A percentile compares a stretch with the other conserved stretches of the same genome.
These are phyloP conservation scores for Perccottus glenii DNA, from an alignment of 2,113 vertebrate species.

Conservation along the genomic window DNA sequence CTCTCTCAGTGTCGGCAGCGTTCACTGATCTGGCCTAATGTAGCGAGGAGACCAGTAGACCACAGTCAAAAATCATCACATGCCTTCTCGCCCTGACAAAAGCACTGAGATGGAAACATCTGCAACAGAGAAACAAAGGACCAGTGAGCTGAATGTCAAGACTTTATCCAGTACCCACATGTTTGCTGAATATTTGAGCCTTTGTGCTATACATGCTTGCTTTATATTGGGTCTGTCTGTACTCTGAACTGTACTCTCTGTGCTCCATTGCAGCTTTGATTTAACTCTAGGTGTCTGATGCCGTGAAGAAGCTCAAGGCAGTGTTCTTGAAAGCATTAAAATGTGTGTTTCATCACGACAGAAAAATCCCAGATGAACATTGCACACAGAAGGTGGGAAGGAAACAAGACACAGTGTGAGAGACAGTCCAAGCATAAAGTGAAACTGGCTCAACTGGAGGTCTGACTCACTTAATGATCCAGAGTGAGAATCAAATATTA, in stretches of 20 bases:
- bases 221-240: neutral
- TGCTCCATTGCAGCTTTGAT: constrained; percentile 38
- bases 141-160: constrained; percentile 7
- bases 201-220: neutral
- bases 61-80: constrained; percentile 24
- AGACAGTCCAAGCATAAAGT: neutral
- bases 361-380: constrained; percentile 39
- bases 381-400: constrained; percentile 42
- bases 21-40: constrained; percentile 45
- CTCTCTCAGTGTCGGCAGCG: constrained; percentile 42
- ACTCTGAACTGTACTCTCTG: constrained; percentile 1
- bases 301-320: constrained; percentile 38
- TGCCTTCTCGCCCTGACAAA: constrained; percentile 11
- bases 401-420: constrained; percentile 5
- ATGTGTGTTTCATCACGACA: constrained; percentile 54
- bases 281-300: constrained; percentile 43
- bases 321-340: constrained; percentile 50
- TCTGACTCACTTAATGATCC: neutral
- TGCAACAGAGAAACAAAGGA: constrained; percentile 37
- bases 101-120: constrained; percentile 26
- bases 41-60: constrained; percentile 48
- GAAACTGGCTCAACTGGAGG: neutral
- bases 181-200: constrained; percentile 9
- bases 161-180: neutral
- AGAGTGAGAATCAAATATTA: neutral